A percentile compares a stretch with the other conserved stretches of the same genome.
phyloP scores from a whole-genome alignment of 2,797 vertebrate genomes.

The Anolis apletophallus region DNA sequence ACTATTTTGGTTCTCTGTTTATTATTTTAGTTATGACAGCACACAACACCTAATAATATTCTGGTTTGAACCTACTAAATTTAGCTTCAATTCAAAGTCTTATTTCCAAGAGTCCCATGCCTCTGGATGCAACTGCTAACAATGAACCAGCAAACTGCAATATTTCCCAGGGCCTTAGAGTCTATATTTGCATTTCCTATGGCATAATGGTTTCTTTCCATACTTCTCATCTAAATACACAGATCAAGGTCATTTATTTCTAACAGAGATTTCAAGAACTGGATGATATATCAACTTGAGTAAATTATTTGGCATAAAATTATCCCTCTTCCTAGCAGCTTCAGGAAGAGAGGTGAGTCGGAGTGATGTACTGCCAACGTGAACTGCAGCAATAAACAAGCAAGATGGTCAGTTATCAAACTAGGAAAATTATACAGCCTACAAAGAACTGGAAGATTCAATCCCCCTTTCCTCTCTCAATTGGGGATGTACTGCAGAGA shows the following conservation, averaged over 20 bases:
- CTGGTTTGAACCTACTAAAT: not conserved
- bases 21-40: not conserved
- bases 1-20: not conserved
- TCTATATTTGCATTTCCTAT: constrained; percentile 56
- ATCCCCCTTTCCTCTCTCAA: constrained; percentile 54
- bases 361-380: constrained; percentile 58
- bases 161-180: not conserved
- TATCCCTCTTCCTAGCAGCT: constrained; percentile 66
- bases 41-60: not conserved
- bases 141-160: not conserved
- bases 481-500: constrained; percentile 48
- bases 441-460: constrained; percentile 62
- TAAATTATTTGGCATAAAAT: constrained; percentile 75
- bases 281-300: constrained; percentile 76
- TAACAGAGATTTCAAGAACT: constrained; percentile 64
- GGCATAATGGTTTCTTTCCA: constrained; percentile 39
- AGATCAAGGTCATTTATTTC: constrained; percentile 75
- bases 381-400: constrained; percentile 73
- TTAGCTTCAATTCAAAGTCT: not conserved
- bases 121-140: not conserved
- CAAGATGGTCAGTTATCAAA: constrained; percentile 72
- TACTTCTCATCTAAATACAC: constrained; percentile 66
- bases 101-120: not conserved
- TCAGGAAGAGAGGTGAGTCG: constrained; percentile 56
- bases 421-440: constrained; percentile 65